Conservation (phyloP, 64 coral and sea anemone species). For the Montipora sp. region DNA sequence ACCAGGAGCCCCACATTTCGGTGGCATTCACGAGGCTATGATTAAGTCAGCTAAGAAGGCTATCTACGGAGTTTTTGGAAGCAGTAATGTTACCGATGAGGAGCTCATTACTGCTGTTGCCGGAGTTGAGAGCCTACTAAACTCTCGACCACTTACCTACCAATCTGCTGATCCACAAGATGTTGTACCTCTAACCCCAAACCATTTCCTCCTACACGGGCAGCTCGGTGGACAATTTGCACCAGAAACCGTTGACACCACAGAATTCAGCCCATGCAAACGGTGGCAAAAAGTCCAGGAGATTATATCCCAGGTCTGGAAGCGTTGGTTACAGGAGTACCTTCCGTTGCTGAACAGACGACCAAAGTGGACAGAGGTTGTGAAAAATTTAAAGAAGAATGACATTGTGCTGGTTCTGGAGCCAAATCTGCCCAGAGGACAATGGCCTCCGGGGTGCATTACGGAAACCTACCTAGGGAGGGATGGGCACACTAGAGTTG, state of each 20-base stretch:
- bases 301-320: constrained; percentile 58
- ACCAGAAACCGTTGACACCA: constrained; percentile 55
- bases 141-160: constrained; percentile 54
- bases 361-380: constrained; percentile 41
- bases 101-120: constrained; percentile 29
- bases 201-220: constrained; percentile 23
- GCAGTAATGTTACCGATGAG: constrained; percentile 52
- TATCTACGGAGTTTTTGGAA: constrained; percentile 51
- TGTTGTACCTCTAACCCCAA: not conserved
- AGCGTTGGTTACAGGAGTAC: constrained; percentile 59
- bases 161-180: constrained; percentile 50
- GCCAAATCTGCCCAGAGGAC: not conserved
- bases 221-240: constrained; percentile 68
- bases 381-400: constrained; percentile 15
- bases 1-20: constrained; percentile 65
- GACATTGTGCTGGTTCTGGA: constrained; percentile 8
- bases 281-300: constrained; percentile 71
- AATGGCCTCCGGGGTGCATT: constrained; percentile 33
- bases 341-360: constrained; percentile 62
- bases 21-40: constrained; percentile 63
- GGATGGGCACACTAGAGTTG: constrained; percentile 21
- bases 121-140: constrained; percentile 40
- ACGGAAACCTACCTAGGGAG: not conserved
- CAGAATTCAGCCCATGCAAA: constrained; percentile 48
- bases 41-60: constrained; percentile 69